Evolutionary conservation across 2,113 vertebrate species (phyloP), one percentile per base, ranked within the genome.

Genomic region (Pollachius pollachius): DNA sequence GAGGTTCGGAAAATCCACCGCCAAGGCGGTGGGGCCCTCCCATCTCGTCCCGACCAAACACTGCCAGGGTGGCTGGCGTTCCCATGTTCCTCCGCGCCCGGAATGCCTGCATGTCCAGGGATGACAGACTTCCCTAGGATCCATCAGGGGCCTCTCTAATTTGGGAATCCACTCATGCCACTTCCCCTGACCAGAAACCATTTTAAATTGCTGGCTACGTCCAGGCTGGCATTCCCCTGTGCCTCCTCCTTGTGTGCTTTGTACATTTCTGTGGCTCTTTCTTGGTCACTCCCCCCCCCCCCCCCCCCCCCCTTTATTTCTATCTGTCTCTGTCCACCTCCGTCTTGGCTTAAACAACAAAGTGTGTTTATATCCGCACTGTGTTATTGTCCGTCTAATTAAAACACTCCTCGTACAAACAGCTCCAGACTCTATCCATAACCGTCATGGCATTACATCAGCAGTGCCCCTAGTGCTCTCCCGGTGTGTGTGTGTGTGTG

Each of bases 151-250:
- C 77, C 78, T 89, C 89, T 90, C 81, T 91, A 89, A 91, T 91
- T 90, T 91, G 84, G 84, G 84, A 81, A 84, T 85, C 76, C 76
- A 82, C 69, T 83, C 68, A 79, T 88, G 84, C 89, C 85, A 89
- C 88, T 89, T 88, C 86, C 88, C 78, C 82, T 82, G 82, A 89
- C 89, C 88, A 90, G 81, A 91, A 88, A 88, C 86, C 84, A 83
- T 83, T 84, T 85, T 72, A 88, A 91, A 86, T 82, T 69, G 72
- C 78, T 76, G 79, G 84, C 85, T 83, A 74, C 78, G 73, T 84
- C 68, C 75, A 63, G 84, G 62, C 86, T 83, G 87, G 86, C 83
- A 83, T 86, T 88, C 81, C 88, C 85, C 87, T 83, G 80, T 80
- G 80, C 72, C 65, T 78, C 70, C 67, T 37, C 72, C 65, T 74